These are phyloP conservation scores for Cremastobaeus sp. DNA, from an alignment of 2,888 invertebrate genomes.

Conservation along the genomic window DNA sequence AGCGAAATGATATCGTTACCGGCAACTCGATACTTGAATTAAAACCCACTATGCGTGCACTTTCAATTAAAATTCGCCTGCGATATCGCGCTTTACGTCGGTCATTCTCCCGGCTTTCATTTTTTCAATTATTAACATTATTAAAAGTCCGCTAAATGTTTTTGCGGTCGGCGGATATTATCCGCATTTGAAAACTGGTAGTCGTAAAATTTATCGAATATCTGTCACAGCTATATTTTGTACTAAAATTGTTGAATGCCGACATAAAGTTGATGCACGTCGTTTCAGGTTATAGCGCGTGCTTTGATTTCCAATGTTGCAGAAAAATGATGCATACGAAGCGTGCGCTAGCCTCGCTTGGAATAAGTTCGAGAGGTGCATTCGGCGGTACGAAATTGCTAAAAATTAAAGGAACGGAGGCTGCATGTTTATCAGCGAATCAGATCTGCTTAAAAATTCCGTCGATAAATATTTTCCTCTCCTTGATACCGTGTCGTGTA, in stretches of 20 bases:
- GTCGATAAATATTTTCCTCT: too few species aligned
- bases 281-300: slow-evolving; percentile 32
- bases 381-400: slow-evolving; percentile 2
- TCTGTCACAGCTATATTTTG: slow-evolving; percentile 38
- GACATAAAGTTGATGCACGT: slow-evolving; percentile 37
- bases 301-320: slow-evolving; percentile 41
- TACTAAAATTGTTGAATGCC: slow-evolving; percentile 32
- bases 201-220: slow-evolving; percentile 37
- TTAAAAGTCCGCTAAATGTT: slow-evolving; percentile 2
- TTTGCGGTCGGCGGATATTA: background rate
- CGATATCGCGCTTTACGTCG: slow-evolving; percentile 1
- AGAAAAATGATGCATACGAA: slow-evolving; percentile 26
- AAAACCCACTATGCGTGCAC: slow-evolving; percentile 4
- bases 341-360: slow-evolving; percentile 4
- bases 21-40: slow-evolving; percentile 38
- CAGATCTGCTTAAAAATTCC: too few species aligned
- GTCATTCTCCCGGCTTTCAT: background rate
- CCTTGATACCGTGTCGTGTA: too few species aligned
- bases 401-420: background rate
- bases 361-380: slow-evolving; percentile 8
- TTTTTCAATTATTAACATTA: slow-evolving; percentile 8
- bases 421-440: background rate
- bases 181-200: slow-evolving; percentile 10
- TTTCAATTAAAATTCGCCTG: slow-evolving; percentile 26
- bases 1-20: slow-evolving; percentile 36